Base-by-base conservation (phyloP, 1,140 invertebrate genomes). In the Leptinotarsa lineolata region DNA sequence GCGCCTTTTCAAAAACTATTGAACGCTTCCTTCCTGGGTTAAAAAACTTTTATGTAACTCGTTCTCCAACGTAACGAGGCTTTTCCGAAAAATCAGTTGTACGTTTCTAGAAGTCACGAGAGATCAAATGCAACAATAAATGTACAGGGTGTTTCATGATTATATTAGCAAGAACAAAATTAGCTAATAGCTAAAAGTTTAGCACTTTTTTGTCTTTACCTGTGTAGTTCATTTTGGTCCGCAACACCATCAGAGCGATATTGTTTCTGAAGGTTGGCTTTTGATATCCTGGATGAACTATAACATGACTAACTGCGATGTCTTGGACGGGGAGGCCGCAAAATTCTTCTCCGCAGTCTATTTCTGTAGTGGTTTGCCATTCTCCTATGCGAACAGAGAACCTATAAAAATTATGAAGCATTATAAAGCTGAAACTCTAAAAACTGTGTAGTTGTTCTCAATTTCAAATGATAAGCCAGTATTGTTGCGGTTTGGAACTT, bases 271-370 rank as follows among this genome's bases (percentile, higher is more conserved):
- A 92, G 75, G 89, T 89, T 80, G 89, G 88, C 77, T 89, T 87
- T 72, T 91, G 88, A 75, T 91, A 92, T 39, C 89, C 89, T 1
- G 90, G 90, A 83, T 92, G 91, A 0, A 91, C 88, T 15, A 91
- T 86, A 2, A 91, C 89, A 76, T 90, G 89, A 76, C 88, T 89
- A 64, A 92, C 88, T 60, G 88, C 86, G 74, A 91, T 86, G 74
- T 90, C 89, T 80, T 91, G 89, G 0, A 87, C 87, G 3, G 89
- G 88, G 0, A 88, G 86, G 0, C 89, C 90, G 81, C 91, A 92
- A 83, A 91, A 91, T 72, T 88, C 88, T n/a, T 87, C 86, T 20
- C 87, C 89, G 75, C 91, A 92, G 80, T 92, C 91, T 2, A 90
- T 89, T 79, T 90, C 88, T 0, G 86, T 86, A 15, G 86, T 85